Percentiles rank a stretch among this genome's conserved stretches.
Conservation (phyloP, 2,113 vertebrate species). For the Scortum barcoo region DNA sequence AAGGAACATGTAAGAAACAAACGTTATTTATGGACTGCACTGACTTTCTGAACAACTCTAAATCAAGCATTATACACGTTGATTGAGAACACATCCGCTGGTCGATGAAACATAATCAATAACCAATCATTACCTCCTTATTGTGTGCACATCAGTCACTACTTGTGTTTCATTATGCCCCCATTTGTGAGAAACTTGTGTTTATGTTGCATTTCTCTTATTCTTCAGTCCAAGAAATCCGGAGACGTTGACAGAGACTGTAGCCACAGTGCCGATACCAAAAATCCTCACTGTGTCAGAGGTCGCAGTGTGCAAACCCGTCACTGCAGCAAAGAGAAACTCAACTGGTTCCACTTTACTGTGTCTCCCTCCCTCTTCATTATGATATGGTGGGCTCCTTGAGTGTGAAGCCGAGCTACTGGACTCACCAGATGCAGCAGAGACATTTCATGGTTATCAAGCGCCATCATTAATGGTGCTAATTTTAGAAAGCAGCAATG, state of each 20-base stretch:
- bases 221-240: neutral
- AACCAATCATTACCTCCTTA: neutral
- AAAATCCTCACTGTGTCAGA: neutral
- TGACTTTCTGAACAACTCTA: neutral
- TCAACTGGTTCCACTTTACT: neutral
- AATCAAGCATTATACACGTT: neutral
- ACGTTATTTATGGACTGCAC: neutral
- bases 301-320: slow-evolving; percentile 6
- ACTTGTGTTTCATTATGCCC: neutral
- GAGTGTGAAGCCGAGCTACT: slow-evolving; percentile 43
- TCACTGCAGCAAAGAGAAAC: slow-evolving; percentile 13
- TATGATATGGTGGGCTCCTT: slow-evolving; percentile 12
- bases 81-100: neutral
- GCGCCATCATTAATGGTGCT: slow-evolving; percentile 56
- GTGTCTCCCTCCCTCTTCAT: neutral
- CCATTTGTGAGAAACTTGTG: neutral
- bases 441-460: slow-evolving; percentile 67
- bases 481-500: slow-evolving; percentile 66
- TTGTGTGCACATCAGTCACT: neutral
- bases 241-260: neutral
- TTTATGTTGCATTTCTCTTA: neutral
- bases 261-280: neutral
- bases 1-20: neutral
- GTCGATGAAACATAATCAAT: neutral
- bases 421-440: slow-evolving; percentile 44